Evolutionary conservation across 23 tunicate genomes (phyloP).

Genomic region (Trididemnum clinides): DNA sequence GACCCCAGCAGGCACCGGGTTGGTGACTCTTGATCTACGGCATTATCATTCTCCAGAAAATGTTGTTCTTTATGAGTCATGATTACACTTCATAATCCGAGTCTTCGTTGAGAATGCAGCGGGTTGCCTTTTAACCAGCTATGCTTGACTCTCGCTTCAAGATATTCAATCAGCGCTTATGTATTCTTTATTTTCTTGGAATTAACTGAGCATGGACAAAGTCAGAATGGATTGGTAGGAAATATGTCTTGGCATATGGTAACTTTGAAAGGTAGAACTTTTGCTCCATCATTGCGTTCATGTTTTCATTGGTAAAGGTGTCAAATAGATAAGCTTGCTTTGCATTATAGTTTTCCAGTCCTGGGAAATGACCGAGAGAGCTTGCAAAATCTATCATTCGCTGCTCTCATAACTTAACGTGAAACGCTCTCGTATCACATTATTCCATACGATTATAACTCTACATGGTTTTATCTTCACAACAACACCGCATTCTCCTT

Average conservation of each 20-base stretch:
- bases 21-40: too few species aligned
- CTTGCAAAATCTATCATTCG: not conserved
- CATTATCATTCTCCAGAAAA: too few species aligned
- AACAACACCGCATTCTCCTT: not conserved
- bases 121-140: not conserved
- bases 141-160: not conserved
- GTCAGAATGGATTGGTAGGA: not conserved
- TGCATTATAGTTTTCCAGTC: not conserved
- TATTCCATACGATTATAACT: conserved; percentile 6
- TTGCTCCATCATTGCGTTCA: too few species aligned
- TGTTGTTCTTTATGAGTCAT: not conserved
- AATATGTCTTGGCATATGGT: not conserved
- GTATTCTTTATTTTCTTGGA: too few species aligned
- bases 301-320: not conserved
- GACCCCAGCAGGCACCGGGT: too few species aligned
- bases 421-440: conserved; percentile 20
- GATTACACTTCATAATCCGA: not conserved
- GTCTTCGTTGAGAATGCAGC: too few species aligned
- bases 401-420: not conserved
- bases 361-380: not conserved
- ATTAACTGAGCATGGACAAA: conserved; percentile 4
- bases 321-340: not conserved
- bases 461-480: not conserved
- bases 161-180: not conserved
- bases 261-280: not conserved